Evolutionary conservation across 2,888 invertebrate genomes (phyloP).

Genomic region (Phragmatobia fuliginosa): DNA sequence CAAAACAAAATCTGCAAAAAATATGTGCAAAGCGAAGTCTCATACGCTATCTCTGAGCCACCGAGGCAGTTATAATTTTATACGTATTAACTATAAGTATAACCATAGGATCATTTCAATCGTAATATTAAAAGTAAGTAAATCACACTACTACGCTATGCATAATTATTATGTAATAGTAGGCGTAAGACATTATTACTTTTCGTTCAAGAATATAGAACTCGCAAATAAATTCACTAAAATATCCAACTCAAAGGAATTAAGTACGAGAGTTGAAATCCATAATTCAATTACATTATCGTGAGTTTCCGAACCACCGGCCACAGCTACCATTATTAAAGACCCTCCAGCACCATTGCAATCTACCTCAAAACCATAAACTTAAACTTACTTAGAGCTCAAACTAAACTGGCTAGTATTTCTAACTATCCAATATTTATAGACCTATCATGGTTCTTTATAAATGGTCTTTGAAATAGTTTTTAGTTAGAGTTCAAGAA

Average conservation of each 20-base stretch:
- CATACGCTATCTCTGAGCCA: too few relatives aligned
- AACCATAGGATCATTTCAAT: background rate
- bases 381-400: conserved; percentile 45
- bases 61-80: too few relatives aligned
- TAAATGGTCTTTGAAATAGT: conserved; percentile 34
- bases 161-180: too few relatives aligned
- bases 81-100: too few relatives aligned
- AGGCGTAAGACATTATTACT: background rate
- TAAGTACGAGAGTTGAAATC: conserved; percentile 61
- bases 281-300: conserved; percentile 78
- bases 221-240: conserved; percentile 1
- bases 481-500: conserved; percentile 35
- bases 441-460: conserved; percentile 50
- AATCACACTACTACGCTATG: too few relatives aligned
- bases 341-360: conserved; percentile 52
- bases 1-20: too few relatives aligned
- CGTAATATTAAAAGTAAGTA: background rate
- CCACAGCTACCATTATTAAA: conserved; percentile 55
- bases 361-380: conserved; percentile 30
- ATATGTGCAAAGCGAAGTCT: too few relatives aligned
- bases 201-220: background rate
- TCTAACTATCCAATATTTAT: conserved; percentile 53
- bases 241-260: conserved; percentile 50
- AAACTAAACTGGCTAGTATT: conserved; percentile 48
- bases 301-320: conserved; percentile 75